Conservation (phyloP, 2,888 invertebrate genomes). For the Eupithecia tripunctaria region DNA sequence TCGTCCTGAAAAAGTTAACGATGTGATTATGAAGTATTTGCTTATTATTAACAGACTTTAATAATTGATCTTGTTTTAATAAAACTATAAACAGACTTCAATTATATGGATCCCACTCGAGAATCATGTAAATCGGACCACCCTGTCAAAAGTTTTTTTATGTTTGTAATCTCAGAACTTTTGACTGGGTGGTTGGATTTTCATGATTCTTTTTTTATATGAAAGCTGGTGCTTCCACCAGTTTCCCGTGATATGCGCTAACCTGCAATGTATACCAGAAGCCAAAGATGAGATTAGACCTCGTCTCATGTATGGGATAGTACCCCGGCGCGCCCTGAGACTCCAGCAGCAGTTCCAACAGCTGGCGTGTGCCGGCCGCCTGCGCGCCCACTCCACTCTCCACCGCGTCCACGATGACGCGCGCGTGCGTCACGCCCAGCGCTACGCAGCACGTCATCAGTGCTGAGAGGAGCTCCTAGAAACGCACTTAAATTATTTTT, state of each 20-base stretch:
- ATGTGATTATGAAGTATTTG: too few species aligned
- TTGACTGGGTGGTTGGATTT: too few species aligned
- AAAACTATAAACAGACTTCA: too few species aligned
- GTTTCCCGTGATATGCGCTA: slow-evolving; percentile 38
- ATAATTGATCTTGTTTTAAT: too few species aligned
- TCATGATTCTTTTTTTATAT: too few species aligned
- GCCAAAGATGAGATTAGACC: slow-evolving; percentile 93
- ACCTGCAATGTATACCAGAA: slow-evolving; percentile 97
- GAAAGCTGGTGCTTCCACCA: too few species aligned
- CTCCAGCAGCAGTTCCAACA: slow-evolving; percentile 89
- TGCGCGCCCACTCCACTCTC: slow-evolving; percentile 50
- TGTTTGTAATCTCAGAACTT: too few species aligned
- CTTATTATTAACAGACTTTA: too few species aligned
- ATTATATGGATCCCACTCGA: too few species aligned
- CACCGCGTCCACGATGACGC: slow-evolving; percentile 64
- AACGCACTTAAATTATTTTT: too few species aligned
- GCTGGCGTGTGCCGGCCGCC: slow-evolving; percentile 62
- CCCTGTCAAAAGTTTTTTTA: too few species aligned
- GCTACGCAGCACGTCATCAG: slow-evolving; percentile 88
- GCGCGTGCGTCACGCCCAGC: slow-evolving; percentile 89
- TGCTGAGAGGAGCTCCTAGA: slow-evolving; percentile 88
- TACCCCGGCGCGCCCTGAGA: slow-evolving; percentile 92
- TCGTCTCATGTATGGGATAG: slow-evolving; percentile 94
- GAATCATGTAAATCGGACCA: too few species aligned
- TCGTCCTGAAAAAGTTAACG: slow-evolving; percentile 82